Percentiles rank a stretch among this genome's conserved stretches.
Conservation (phyloP, 2,113 vertebrate species). For the Zootoca vivipara region DNA sequence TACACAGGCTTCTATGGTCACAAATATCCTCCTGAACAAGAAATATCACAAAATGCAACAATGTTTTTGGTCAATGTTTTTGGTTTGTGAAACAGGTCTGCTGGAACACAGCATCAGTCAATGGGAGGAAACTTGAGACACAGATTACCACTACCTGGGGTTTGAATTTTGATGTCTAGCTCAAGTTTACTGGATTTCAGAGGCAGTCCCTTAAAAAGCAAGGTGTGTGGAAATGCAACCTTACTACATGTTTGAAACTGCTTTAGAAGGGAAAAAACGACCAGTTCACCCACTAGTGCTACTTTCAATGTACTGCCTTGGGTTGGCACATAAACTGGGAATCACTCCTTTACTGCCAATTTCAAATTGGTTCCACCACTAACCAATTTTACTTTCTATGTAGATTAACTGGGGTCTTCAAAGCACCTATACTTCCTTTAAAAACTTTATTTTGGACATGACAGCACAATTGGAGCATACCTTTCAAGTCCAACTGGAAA, state of each 20-base stretch:
- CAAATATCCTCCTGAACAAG: not conserved
- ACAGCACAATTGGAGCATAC: not conserved
- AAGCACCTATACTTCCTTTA: not conserved
- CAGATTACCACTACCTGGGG: not conserved
- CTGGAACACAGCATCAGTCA: not conserved
- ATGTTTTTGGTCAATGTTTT: not conserved
- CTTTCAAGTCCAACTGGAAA: accelerated
- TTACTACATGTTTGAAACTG: not conserved
- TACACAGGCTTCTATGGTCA: not conserved
- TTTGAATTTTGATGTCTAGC: not conserved
- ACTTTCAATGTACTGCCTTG: not conserved
- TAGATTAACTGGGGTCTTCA: not conserved
- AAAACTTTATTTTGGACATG: not conserved
- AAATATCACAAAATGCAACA: not conserved
- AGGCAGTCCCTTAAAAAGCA: not conserved
- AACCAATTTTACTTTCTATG: not conserved
- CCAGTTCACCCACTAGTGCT: not conserved
- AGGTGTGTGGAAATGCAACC: not conserved
- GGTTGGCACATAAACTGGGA: too few species aligned
- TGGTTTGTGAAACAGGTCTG: not conserved
- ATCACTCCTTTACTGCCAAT: too few species aligned
- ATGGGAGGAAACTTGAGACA: not conserved
- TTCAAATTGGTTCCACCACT: not conserved
- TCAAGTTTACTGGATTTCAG: not conserved
- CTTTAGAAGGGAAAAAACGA: not conserved